phyloP scores from a whole-genome alignment of 2,113 vertebrate genomes.

The Probosciger aterrimus region DNA sequence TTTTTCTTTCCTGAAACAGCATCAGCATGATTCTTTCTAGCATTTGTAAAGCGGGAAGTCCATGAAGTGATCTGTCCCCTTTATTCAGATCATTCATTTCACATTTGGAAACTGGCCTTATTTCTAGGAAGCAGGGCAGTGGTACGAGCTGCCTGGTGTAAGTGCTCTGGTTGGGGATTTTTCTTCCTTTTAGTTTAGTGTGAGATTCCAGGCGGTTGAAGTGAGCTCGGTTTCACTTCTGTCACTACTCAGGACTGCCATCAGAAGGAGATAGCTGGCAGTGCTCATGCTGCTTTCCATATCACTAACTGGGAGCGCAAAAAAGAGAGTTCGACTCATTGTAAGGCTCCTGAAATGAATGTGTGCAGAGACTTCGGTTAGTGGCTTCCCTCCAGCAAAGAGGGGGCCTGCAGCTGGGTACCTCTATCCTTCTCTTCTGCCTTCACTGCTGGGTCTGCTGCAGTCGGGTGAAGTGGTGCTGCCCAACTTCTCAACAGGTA shows the following conservation, averaged over 20 bases:
- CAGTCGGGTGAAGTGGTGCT: not conserved
- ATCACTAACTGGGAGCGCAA: not conserved
- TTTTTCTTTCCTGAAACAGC: not conserved
- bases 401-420: not conserved
- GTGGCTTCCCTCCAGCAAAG: not conserved
- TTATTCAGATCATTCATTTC: not conserved
- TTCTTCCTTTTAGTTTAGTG: not conserved
- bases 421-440: not conserved
- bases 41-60: not conserved
- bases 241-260: conserved; percentile 39
- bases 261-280: conserved; percentile 23
- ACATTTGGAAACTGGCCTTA: not conserved
- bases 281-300: not conserved
- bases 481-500: conserved; percentile 50
- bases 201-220: not conserved
- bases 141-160: not conserved
- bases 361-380: not conserved
- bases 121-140: not conserved
- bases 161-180: not conserved
- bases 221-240: not conserved
- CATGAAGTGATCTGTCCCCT: not conserved
- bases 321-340: not conserved
- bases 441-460: not conserved
- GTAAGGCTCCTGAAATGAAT: conserved; percentile 33
- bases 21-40: not conserved